phyloP scores from a whole-genome alignment of 2,797 vertebrate genomes.

The Sebastes itinus region DNA sequence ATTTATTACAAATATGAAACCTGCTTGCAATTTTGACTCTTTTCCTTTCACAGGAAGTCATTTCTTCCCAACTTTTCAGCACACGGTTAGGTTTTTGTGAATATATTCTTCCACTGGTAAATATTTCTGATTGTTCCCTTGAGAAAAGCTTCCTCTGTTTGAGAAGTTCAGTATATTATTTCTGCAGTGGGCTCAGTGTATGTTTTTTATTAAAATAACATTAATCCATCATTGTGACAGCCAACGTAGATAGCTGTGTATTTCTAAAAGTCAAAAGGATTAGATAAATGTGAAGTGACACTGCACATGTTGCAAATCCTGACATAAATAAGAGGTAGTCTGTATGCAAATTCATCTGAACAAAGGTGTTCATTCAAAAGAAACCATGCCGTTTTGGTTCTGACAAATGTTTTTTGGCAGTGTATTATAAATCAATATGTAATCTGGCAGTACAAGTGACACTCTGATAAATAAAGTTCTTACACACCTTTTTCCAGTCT shows the following conservation, averaged over 20 bases:
- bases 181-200: neutral
- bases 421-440: neutral
- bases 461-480: neutral
- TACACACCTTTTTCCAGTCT: constrained; percentile 97
- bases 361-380: neutral
- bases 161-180: neutral
- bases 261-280: neutral
- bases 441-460: neutral
- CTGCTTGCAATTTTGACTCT: neutral
- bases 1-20: neutral
- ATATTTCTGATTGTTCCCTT: neutral
- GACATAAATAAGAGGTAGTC: neutral
- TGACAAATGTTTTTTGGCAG: neutral
- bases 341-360: neutral
- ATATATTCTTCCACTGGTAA: neutral
- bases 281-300: neutral
- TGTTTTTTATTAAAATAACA: neutral
- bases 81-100: neutral
- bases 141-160: neutral
- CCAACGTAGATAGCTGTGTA: neutral
- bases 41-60: neutral
- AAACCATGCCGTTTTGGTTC: neutral
- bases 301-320: neutral
- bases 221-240: neutral
- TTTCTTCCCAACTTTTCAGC: neutral